phyloP scores from a whole-genome alignment of 2,113 vertebrate genomes.

The Sceloporus undulatus region DNA sequence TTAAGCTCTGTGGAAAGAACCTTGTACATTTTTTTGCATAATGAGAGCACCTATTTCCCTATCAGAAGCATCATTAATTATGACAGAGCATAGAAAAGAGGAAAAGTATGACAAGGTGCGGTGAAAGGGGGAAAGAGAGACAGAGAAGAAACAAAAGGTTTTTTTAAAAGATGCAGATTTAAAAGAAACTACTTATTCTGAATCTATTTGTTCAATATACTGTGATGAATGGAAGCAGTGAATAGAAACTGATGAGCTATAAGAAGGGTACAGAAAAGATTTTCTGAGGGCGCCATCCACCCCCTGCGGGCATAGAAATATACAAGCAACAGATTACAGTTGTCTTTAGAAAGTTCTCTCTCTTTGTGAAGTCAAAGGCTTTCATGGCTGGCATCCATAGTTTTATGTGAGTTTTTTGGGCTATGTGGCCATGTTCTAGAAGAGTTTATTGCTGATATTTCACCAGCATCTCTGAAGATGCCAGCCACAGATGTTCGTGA shows the following conservation, averaged over 20 bases:
- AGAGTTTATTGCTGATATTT: too few species aligned
- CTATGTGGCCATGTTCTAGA: too few species aligned
- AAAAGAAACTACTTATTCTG: background rate
- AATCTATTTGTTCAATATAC: background rate
- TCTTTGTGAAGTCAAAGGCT: too few species aligned
- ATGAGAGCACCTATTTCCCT: slow-evolving; percentile 19
- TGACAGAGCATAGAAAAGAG: background rate
- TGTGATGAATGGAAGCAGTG: background rate
- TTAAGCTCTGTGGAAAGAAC: background rate
- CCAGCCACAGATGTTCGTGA: too few species aligned
- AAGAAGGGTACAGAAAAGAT: background rate
- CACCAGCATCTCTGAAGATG: too few species aligned
- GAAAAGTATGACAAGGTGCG: background rate
- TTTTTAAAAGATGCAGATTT: background rate
- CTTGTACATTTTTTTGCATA: background rate
- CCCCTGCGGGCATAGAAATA: background rate
- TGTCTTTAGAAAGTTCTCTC: background rate
- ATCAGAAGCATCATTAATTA: slow-evolving; percentile 33
- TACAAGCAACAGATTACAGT: background rate
- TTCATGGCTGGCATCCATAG: too few species aligned
- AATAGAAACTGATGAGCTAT: background rate
- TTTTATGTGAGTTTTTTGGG: too few species aligned
- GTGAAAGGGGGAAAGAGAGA: background rate
- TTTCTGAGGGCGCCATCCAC: background rate
- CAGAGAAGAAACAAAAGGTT: background rate